Conservation (phyloP, 92 coral and sea anemone genomes). For the Anthopleura xanthogrammica region DNA sequence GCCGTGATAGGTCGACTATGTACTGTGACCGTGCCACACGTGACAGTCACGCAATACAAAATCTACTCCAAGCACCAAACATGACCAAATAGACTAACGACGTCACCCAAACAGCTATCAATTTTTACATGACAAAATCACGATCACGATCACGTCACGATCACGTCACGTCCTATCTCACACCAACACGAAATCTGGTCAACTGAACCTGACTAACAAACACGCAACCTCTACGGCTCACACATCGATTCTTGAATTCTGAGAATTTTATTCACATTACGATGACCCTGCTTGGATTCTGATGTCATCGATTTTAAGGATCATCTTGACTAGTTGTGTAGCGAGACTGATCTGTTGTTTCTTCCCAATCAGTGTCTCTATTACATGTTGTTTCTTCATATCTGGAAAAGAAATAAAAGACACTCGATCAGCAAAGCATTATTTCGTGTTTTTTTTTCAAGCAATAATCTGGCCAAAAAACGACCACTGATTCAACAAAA, state of each 20-base stretch:
- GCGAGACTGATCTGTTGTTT: conserved; percentile 97
- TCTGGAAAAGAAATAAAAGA: conserved; percentile 42
- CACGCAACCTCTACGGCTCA: background rate
- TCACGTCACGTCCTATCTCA: background rate
- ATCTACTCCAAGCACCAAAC: no score
- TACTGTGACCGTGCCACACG: background rate
- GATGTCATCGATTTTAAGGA: conserved; percentile 94
- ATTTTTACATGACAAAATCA: no score
- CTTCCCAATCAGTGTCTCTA: conserved; percentile 95
- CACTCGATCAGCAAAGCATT: background rate
- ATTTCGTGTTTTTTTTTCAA: no score
- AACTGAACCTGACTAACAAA: background rate
- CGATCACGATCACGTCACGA: no score
- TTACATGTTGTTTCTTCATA: conserved; percentile 95
- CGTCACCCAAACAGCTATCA: no score
- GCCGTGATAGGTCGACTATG: background rate
- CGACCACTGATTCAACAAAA: no score
- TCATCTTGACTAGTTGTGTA: conserved; percentile 97
- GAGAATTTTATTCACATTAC: background rate
- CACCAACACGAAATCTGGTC: background rate
- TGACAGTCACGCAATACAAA: no score
- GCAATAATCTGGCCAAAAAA: no score
- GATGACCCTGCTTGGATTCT: conserved; percentile 61
- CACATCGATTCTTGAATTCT: background rate
- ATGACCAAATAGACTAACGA: no score